Percentiles rank a stretch among this genome's conserved stretches.
These are phyloP conservation scores for Caenorhabditis virilis DNA, from an alignment of 2,888 invertebrate species.

Conservation along the genomic window DNA sequence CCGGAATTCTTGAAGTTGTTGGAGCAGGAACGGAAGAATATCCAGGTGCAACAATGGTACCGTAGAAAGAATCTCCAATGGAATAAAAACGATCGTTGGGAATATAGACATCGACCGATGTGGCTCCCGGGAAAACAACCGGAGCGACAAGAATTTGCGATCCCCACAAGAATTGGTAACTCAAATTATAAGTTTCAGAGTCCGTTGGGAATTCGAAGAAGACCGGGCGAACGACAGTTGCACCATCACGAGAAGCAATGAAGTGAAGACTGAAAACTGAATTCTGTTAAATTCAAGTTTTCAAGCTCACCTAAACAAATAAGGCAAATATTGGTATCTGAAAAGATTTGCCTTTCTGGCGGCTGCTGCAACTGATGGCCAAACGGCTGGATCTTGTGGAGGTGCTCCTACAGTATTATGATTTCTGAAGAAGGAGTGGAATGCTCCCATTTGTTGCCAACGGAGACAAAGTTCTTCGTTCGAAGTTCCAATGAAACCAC, in stretches of 20 bases:
- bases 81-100: slow-evolving; percentile 69
- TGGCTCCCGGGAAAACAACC: slow-evolving; percentile 42
- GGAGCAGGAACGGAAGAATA: slow-evolving; percentile 51
- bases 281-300: too few relatives aligned
- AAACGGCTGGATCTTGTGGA: slow-evolving; percentile 64
- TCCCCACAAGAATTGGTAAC: slow-evolving; percentile 66
- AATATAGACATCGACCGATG: slow-evolving; percentile 66
- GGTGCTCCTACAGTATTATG: slow-evolving; percentile 58
- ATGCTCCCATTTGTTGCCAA: slow-evolving; percentile 72
- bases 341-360: slow-evolving; percentile 61
- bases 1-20: slow-evolving; percentile 52
- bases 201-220: slow-evolving; percentile 61
- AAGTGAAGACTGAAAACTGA: slow-evolving; percentile 60
- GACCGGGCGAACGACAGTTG: slow-evolving; percentile 59
- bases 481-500: slow-evolving; percentile 71
- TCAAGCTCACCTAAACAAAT: too few relatives aligned
- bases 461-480: slow-evolving; percentile 74
- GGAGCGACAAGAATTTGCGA: slow-evolving; percentile 50
- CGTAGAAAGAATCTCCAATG: slow-evolving; percentile 49
- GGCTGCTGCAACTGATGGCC: slow-evolving; percentile 64
- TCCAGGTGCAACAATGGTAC: slow-evolving; percentile 32
- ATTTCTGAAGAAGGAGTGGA: slow-evolving; percentile 65
- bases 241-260: slow-evolving; percentile 46
- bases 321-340: slow-evolving; percentile 63
- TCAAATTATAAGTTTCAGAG: slow-evolving; percentile 42